Percentiles rank a stretch among this genome's conserved stretches.
phyloP scores from a whole-genome alignment of 2,113 vertebrate genomes.

The Scomber colias region DNA sequence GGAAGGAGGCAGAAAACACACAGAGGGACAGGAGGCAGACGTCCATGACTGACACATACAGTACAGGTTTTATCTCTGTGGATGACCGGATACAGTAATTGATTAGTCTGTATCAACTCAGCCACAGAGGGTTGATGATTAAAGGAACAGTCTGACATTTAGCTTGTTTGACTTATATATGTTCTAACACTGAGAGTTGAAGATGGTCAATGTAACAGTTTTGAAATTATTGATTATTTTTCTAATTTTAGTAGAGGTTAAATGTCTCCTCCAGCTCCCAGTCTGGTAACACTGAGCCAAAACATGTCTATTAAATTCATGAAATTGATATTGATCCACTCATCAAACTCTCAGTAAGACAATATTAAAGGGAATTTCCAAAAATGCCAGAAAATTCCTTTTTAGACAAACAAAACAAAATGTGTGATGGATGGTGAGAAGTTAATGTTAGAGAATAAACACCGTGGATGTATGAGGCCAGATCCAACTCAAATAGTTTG shows the following conservation, averaged over 20 bases:
- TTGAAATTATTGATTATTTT: too few relatives aligned
- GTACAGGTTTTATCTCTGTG: slow-evolving; percentile 28
- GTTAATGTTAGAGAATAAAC: slow-evolving; percentile 6
- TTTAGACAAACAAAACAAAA: slow-evolving; percentile 27
- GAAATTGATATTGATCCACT: background rate
- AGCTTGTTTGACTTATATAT: background rate
- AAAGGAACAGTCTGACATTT: slow-evolving; percentile 53
- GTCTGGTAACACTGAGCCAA: too few relatives aligned
- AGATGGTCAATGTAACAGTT: background rate
- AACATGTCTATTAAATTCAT: background rate
- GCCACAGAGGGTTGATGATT: slow-evolving; percentile 40
- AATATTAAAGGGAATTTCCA: background rate
- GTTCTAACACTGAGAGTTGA: background rate
- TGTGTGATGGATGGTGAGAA: background rate
- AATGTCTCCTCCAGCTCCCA: too few relatives aligned
- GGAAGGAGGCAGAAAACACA: slow-evolving; percentile 3
- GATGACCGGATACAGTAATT: slow-evolving; percentile 40
- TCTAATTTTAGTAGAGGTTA: too few relatives aligned
- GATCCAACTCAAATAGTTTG: slow-evolving; percentile 13
- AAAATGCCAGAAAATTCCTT: slow-evolving; percentile 34
- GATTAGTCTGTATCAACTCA: slow-evolving; percentile 40
- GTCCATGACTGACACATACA: slow-evolving; percentile 42
- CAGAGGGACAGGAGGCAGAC: slow-evolving; percentile 19
- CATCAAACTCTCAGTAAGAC: background rate
- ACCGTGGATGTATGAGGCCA: slow-evolving; percentile 18